Base-by-base conservation (phyloP, 1,140 invertebrate genomes). In the Drosophila nigromelanica region DNA sequence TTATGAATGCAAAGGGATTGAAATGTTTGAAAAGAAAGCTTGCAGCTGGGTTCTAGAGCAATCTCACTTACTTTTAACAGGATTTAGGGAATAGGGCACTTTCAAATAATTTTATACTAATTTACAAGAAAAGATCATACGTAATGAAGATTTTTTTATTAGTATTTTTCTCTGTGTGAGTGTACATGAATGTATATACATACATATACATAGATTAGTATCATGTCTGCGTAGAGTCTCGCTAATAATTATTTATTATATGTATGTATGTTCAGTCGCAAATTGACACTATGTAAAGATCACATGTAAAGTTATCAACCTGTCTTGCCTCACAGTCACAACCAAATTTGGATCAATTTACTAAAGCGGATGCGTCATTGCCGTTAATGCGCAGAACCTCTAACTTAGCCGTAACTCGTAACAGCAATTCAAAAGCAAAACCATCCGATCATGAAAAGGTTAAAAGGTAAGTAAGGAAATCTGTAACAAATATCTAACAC, bases 311-410 rank as follows among this genome's bases (percentile, higher is more conserved):
- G 59, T 63, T 67, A 68, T 71, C 15, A 77, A 76, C 47, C 76
- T n/a, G n/a, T 89, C 55, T 90, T 58, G 69, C 67, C 56, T 90
- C 77, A 47, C 85, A 91, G 78, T 90, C 85, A 50, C 90, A 91
- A 66, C 90, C 73, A 48, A 85, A 83, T 89, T 64, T 89, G 73
- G 85, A 89, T 58, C 67, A 75, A 43, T 63, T 86, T 21, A 66
- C 55, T 27, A 78, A 85, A 86, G 27, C 54, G 70, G 79, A 85
- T 56, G 62, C 58, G 27, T 48, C 67, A 56, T 64, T 86, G 56
- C 73, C 64, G 14, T 47, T 74, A 59, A n/a, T 64, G 27, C 37
- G 30, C 18, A 43, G 58, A 51, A 37, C 33, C 30, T 37, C 62
- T 14, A 52, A 67, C 10, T 39, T 67, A 45, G 30, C 45, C 5